Evolutionary conservation across 2,113 vertebrate species (phyloP).

Genomic region (Cyanoramphus novaezelandiae): DNA sequence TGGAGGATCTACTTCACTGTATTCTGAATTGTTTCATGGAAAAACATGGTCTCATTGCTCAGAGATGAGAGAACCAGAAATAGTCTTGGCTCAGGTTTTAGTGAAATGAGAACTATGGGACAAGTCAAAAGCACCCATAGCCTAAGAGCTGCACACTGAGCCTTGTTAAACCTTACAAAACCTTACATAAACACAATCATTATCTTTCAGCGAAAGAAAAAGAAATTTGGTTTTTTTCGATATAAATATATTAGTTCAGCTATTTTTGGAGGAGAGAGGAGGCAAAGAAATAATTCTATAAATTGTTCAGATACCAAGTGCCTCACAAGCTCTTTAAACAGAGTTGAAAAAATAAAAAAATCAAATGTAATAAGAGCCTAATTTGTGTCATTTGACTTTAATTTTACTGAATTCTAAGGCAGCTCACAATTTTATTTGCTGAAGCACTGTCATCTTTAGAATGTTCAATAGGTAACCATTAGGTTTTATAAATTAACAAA

Average conservation of each 20-base stretch:
- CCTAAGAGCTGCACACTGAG: background rate
- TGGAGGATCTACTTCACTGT: background rate
- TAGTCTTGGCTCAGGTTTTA: slow-evolving; percentile 2
- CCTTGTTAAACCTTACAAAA: background rate
- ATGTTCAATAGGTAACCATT: background rate
- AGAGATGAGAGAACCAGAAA: slow-evolving; percentile 24
- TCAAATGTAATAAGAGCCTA: background rate
- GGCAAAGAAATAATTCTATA: background rate
- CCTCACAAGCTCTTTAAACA: background rate
- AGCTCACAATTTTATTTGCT: background rate
- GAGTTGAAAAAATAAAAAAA: background rate
- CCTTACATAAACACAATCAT: background rate
- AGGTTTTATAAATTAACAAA: background rate
- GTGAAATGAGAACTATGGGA: background rate
- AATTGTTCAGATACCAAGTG: background rate
- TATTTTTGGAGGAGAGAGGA: background rate
- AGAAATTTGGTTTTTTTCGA: background rate
- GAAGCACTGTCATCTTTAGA: background rate
- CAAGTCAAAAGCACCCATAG: background rate
- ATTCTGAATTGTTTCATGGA: background rate
- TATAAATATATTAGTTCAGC: background rate
- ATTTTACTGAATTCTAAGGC: background rate
- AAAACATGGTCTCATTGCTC: background rate
- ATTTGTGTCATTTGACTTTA: background rate
- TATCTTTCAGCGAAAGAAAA: background rate